phyloP scores from a whole-genome alignment of 2,797 vertebrate species.

The Betta splendens region DNA sequence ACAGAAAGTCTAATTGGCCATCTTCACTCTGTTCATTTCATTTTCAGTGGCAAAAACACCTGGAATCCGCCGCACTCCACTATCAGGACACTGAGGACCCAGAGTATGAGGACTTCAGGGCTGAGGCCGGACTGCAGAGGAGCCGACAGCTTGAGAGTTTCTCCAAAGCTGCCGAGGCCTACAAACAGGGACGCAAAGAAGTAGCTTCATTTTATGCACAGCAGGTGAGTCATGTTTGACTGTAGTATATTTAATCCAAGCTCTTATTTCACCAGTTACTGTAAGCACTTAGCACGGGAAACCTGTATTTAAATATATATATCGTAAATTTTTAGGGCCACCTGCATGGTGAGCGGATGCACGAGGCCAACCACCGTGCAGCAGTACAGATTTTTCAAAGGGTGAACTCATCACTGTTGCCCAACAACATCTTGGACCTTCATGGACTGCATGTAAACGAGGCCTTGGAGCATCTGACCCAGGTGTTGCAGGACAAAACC shows the following conservation, averaged over 20 bases:
- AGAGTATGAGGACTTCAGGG: constrained; percentile 91
- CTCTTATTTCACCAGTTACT: neutral
- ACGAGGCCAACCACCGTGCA: constrained; percentile 91
- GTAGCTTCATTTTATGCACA: constrained; percentile 95
- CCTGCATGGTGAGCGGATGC: constrained; percentile 92
- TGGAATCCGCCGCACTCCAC: constrained; percentile 5
- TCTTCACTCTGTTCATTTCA: neutral
- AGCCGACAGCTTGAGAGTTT: constrained; percentile 88
- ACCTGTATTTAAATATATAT: too few relatives aligned
- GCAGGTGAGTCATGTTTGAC: constrained; percentile 78
- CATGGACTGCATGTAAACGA: constrained; percentile 96
- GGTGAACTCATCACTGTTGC: constrained; percentile 91
- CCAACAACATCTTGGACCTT: constrained; percentile 94
- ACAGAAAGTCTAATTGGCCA: too few relatives aligned
- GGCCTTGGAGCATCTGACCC: constrained; percentile 86
- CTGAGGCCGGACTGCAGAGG: constrained; percentile 90
- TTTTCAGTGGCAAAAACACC: constrained; percentile 52
- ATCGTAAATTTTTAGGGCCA: constrained; percentile 82
- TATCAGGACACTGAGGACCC: constrained; percentile 92
- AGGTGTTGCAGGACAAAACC: constrained; percentile 87
- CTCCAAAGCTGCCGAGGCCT: constrained; percentile 90
- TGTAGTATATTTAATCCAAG: neutral
- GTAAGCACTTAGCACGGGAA: neutral
- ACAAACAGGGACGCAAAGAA: constrained; percentile 88
- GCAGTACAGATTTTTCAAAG: constrained; percentile 91